Evolutionary conservation across 2,797 vertebrate genomes (phyloP), one percentile per base, ranked within the genome.

Genomic region (Sandelia bainsii): DNA sequence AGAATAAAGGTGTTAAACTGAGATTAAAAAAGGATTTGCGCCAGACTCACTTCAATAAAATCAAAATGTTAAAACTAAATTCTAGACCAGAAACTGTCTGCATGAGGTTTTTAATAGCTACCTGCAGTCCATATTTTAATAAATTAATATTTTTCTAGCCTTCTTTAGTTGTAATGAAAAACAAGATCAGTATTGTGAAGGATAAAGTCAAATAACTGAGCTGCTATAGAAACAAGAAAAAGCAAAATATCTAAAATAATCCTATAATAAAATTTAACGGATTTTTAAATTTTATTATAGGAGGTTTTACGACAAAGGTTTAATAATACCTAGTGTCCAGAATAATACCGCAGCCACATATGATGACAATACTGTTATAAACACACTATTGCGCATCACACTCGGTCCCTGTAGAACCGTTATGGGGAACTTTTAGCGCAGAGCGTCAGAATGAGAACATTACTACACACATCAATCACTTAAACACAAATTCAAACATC

Each of bases 191-290:
- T 80, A 27, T 3, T 1, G 27, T 44, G 40, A 62, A 53, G 7
- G 9, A 57, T 46, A 13, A 69, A 82, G 76, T 78, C 56, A 79
- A 67, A 64, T 27, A 49, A 10, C 3, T 22, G 42, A 42, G 37
- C 23, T 42, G 46, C 42, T 46, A 22, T 48, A 61, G 39, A 67
- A 73, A 11, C 22, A 39, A 57, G 2, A 32, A 46, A 66, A 23
- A 37, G 2, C 9, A 23, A 59, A 50, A 23, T 5, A 77, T 83
- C 75, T 54, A 52, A 80, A 68, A 76, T 74, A 85, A 76, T 62
- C 19, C 0, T 8, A 46, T 74, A 27, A 74, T 54, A 62, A 40
- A 8, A 50, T 34, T 12, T 9, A 61, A 66, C 29, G 53, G 19
- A 9, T 34, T 72, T 27, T 49, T 60, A 58, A n/a, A n/a, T n/a